These are phyloP conservation scores for Diarsia brunnea DNA, from an alignment of 2,888 invertebrate genomes.

Conservation along the genomic window DNA sequence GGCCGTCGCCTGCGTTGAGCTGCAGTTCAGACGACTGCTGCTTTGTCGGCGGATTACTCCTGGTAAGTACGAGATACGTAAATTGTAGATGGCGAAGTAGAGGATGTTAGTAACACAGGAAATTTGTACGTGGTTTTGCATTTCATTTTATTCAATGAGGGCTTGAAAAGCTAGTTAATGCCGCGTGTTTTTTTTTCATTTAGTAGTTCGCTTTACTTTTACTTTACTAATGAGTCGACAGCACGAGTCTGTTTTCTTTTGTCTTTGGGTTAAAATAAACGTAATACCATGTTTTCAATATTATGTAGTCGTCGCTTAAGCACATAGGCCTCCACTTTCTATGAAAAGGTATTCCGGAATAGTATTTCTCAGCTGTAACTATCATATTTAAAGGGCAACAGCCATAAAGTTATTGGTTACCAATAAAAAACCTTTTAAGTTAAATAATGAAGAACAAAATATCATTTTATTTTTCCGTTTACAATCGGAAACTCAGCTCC, in stretches of 20 bases:
- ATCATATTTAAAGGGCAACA: background rate
- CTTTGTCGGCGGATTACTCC: slow-evolving; percentile 77
- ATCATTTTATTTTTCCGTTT: background rate
- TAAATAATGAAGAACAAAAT: background rate
- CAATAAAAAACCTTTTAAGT: background rate
- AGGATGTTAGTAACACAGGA: background rate
- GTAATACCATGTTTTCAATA: background rate
- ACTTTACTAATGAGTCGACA: background rate
- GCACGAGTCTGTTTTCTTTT: background rate
- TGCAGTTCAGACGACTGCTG: slow-evolving; percentile 86
- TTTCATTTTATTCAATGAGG: background rate
- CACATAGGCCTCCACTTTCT: background rate
- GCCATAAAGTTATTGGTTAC: background rate
- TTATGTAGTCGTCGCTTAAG: background rate
- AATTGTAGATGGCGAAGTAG: background rate
- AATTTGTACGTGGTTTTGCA: background rate
- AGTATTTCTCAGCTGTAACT: background rate
- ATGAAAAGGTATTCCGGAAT: background rate
- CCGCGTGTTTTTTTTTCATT: background rate
- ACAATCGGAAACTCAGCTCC: background rate
- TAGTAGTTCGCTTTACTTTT: background rate
- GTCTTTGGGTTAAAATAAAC: background rate
- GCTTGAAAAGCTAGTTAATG: background rate
- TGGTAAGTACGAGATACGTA: slow-evolving; percentile 45
- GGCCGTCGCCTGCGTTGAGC: slow-evolving; percentile 94